These are phyloP conservation scores for Caenorhabditis panamensis DNA, from an alignment of 2,888 invertebrate genomes.

Conservation along the genomic window DNA sequence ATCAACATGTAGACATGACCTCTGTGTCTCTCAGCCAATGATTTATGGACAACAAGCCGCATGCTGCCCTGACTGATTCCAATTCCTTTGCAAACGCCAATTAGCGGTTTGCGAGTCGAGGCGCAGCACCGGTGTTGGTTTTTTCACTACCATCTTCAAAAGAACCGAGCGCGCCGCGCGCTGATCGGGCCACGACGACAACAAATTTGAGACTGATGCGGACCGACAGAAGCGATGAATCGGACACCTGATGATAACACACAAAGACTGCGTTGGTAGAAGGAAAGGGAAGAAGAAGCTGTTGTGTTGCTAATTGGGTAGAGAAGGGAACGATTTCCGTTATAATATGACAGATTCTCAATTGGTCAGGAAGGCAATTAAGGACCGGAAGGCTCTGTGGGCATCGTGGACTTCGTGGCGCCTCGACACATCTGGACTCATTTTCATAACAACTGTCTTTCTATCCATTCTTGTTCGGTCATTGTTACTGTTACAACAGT, in stretches of 20 bases:
- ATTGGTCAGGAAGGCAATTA: slow-evolving; percentile 40
- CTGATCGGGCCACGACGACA: slow-evolving; percentile 8
- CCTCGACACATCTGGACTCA: slow-evolving; percentile 12
- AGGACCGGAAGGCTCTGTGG: slow-evolving; percentile 33
- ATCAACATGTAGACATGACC: slow-evolving; percentile 44
- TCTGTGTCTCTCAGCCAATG: slow-evolving; percentile 13
- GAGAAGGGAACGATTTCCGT: not conserved
- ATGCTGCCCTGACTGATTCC: slow-evolving; percentile 9
- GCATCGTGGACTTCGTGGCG: slow-evolving; percentile 23
- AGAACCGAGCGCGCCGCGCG: not conserved
- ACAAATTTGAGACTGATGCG: slow-evolving; percentile 37
- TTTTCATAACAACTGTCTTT: no score
- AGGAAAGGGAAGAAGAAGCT: slow-evolving; percentile 5
- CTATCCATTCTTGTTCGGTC: no score
- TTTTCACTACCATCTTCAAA: not conserved
- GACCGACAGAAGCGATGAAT: slow-evolving; percentile 24
- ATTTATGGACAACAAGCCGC: slow-evolving; percentile 56
- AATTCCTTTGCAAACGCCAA: slow-evolving; percentile 19
- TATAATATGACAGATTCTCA: not conserved
- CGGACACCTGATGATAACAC: slow-evolving; percentile 21
- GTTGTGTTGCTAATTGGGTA: slow-evolving; percentile 14
- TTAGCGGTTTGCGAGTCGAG: slow-evolving; percentile 15
- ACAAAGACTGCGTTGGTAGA: no score
- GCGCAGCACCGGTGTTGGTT: not conserved
- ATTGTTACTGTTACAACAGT: not conserved